Conservation (phyloP, 2,797 vertebrate genomes). For the Aselliscus stoliczkanus region DNA sequence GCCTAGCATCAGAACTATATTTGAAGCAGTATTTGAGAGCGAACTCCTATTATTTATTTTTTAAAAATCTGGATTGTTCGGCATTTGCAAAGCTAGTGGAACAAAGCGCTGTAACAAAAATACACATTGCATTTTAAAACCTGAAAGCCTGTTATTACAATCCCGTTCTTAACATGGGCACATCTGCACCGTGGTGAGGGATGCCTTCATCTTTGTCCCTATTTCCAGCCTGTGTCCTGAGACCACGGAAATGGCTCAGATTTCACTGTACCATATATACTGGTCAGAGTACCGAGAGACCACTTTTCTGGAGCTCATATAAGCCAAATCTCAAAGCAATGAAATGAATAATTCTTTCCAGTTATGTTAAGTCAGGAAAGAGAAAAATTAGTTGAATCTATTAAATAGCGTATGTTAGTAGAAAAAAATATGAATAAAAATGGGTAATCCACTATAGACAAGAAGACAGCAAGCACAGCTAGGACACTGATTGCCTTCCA, state of each 20-base stretch:
- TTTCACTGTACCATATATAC: not conserved
- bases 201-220: not conserved
- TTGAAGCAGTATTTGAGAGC: not conserved
- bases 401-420: not conserved
- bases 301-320: not conserved
- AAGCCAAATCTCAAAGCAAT: not conserved
- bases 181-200: not conserved
- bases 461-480: not conserved
- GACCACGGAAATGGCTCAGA: not conserved
- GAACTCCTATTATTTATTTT: not conserved
- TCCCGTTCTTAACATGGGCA: not conserved
- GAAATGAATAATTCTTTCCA: not conserved
- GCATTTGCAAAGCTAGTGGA: not conserved
- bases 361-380: not conserved
- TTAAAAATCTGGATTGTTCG: not conserved
- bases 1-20: not conserved
- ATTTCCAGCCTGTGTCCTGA: not conserved
- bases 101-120: not conserved
- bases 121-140: not conserved
- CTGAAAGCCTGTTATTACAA: not conserved
- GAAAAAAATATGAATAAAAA: not conserved
- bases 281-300: not conserved
- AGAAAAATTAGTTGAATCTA: not conserved
- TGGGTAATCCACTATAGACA: not conserved
- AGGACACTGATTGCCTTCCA: rapidly evolving